These are phyloP conservation scores for Ctenochaetus hawaiiensis DNA, from an alignment of 2,797 vertebrate species.

Conservation along the genomic window DNA sequence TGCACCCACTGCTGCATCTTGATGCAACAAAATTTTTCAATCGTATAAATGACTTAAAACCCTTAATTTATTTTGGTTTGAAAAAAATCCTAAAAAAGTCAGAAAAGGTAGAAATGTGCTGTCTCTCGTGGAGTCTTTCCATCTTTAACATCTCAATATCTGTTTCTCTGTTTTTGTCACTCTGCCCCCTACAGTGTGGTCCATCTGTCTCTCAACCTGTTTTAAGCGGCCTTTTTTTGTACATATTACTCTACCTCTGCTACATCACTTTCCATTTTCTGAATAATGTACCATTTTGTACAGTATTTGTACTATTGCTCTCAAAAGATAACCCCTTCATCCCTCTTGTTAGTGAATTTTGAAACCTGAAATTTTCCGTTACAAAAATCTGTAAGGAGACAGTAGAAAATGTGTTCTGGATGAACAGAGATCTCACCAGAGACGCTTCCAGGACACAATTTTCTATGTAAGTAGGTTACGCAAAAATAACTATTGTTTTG, in stretches of 20 bases:
- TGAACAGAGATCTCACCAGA: too few relatives aligned
- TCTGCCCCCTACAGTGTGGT: slow-evolving; percentile 46
- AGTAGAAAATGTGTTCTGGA: too few relatives aligned
- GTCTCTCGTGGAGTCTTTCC: neutral
- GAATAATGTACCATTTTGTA: neutral
- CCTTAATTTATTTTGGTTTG: neutral
- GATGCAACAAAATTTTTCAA: too few relatives aligned
- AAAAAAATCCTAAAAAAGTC: neutral
- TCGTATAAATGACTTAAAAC: too few relatives aligned
- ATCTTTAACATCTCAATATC: slow-evolving; percentile 18
- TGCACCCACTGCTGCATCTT: slow-evolving; percentile 5
- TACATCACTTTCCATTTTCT: neutral
- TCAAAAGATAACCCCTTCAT: neutral
- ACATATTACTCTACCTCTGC: neutral
- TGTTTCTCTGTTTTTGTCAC: slow-evolving; percentile 18
- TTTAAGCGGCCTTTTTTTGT: slow-evolving; percentile 8
- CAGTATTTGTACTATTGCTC: neutral
- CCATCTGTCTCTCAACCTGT: slow-evolving; percentile 59
- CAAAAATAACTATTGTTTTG: too few relatives aligned
- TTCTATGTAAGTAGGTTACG: too few relatives aligned
- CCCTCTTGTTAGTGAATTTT: neutral
- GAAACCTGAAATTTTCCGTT: neutral
- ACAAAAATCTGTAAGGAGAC: neutral
- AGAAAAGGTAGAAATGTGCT: neutral
- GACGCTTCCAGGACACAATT: too few relatives aligned